These are phyloP conservation scores for Berghia stephanieae DNA, from an alignment of 1,140 invertebrate species.

Conservation along the genomic window DNA sequence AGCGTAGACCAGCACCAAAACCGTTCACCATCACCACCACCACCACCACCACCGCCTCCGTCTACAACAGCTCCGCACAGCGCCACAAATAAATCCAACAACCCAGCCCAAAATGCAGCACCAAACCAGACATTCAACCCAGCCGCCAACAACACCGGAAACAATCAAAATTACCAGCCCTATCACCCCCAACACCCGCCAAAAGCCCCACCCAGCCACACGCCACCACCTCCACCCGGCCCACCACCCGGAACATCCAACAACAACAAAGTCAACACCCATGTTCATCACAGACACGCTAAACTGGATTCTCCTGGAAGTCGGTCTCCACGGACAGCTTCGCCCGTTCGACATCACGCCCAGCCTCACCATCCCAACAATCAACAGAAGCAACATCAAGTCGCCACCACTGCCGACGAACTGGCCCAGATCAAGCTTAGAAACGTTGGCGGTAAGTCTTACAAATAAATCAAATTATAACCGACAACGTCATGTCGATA, in stretches of 20 bases:
- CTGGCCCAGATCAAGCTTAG: neutral
- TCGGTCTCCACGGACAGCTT: constrained; percentile 19
- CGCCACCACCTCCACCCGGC: neutral
- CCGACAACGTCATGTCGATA: too few relatives aligned
- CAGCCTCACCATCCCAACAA: too few relatives aligned
- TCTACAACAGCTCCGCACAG: neutral
- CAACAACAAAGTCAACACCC: neutral
- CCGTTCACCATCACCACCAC: neutral
- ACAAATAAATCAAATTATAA: too few relatives aligned
- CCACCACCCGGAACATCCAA: neutral
- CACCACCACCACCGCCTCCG: neutral
- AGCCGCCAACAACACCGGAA: too few relatives aligned
- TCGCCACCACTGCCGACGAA: neutral
- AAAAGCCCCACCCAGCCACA: neutral
- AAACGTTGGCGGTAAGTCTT: neutral
- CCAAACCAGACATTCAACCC: too few relatives aligned
- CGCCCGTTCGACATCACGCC: neutral
- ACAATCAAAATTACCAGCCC: neutral
- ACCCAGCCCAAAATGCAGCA: neutral
- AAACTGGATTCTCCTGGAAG: neutral
- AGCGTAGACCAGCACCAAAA: too few relatives aligned
- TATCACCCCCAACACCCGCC: neutral
- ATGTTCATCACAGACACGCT: neutral
- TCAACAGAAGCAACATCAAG: constrained; percentile 3
- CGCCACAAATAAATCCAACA: neutral